phyloP scores from a whole-genome alignment of 1,140 invertebrate genomes.

The Berghia stephanieae region DNA sequence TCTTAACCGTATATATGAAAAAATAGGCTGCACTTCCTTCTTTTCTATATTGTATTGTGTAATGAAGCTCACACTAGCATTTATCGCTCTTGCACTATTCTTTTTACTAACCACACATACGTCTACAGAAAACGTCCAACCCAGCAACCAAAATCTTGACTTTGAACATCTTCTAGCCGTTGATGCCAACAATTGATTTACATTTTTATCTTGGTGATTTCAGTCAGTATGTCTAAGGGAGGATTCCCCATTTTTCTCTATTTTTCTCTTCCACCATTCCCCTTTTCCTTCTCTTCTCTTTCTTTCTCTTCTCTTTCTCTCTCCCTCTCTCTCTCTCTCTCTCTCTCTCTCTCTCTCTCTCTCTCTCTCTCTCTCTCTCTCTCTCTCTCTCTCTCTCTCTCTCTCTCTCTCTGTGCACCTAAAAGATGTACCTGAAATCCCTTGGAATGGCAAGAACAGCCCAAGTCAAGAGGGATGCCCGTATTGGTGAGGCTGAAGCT shows the following conservation, averaged over 20 bases:
- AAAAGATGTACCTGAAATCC: conserved; percentile 94
- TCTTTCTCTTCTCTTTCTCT: conserved; percentile 7
- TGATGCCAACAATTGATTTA: too few species aligned
- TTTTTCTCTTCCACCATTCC: not conserved
- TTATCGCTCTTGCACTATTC: too few species aligned
- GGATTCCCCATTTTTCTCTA: not conserved
- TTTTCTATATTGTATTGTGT: too few species aligned
- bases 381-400: not conserved
- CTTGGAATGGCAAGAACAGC: conserved; percentile 95
- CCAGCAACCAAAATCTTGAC: too few species aligned
- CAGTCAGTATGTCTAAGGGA: too few species aligned
- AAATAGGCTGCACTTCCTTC: too few species aligned
- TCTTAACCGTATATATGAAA: too few species aligned
- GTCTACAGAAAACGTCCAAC: too few species aligned
- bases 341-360: not conserved
- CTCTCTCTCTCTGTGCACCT: conserved; percentile 45
- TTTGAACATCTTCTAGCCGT: too few species aligned
- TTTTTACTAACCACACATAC: too few species aligned
- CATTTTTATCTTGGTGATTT: too few species aligned
- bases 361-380: not conserved
- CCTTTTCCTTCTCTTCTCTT: not conserved
- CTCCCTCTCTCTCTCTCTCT: not conserved
- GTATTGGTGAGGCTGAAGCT: conserved; percentile 96
- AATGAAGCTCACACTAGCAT: too few species aligned
- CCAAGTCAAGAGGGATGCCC: conserved; percentile 94